A percentile compares a stretch with the other conserved stretches of the same genome.
These are phyloP conservation scores for Oryzaephilus surinamensis DNA, from an alignment of 1,140 invertebrate species.

Conservation along the genomic window DNA sequence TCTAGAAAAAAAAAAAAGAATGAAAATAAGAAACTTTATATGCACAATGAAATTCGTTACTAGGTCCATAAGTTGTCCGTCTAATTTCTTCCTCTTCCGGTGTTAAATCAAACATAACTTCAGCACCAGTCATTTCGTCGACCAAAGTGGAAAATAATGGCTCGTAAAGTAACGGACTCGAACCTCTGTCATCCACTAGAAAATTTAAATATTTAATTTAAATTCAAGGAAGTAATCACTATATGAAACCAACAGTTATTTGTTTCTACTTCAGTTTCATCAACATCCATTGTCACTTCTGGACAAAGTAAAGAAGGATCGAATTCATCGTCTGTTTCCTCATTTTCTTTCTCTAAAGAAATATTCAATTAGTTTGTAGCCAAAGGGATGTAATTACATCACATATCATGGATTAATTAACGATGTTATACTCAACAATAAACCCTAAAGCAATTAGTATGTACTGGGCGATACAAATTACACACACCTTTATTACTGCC, in stretches of 20 bases:
- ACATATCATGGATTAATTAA: no score
- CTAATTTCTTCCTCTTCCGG: conserved; percentile 17
- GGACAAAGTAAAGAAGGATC: conserved; percentile 26
- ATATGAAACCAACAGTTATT: conserved; percentile 18
- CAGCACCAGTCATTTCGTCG: conserved; percentile 27
- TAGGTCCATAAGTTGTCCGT: conserved; percentile 17
- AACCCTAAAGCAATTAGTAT: no score
- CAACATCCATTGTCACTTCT: conserved; percentile 27
- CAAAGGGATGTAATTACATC: no score
- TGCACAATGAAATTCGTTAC: conserved; percentile 13
- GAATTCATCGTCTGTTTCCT: conserved; percentile 16
- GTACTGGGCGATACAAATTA: no score
- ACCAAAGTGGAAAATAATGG: conserved; percentile 25
- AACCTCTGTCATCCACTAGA: no score
- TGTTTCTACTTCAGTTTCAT: conserved; percentile 15
- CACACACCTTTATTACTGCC: no score
- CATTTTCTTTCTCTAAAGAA: background rate
- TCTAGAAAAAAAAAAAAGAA: conserved; percentile 13
- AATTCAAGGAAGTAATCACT: no score
- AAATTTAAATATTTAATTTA: no score
- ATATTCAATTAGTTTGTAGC: no score
- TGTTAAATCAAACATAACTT: conserved; percentile 24
- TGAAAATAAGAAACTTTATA: background rate
- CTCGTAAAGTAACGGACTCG: conserved; percentile 20
- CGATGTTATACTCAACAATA: no score